Evolutionary conservation across 2,113 vertebrate genomes (phyloP).

Genomic region (Muscicapa adusta): DNA sequence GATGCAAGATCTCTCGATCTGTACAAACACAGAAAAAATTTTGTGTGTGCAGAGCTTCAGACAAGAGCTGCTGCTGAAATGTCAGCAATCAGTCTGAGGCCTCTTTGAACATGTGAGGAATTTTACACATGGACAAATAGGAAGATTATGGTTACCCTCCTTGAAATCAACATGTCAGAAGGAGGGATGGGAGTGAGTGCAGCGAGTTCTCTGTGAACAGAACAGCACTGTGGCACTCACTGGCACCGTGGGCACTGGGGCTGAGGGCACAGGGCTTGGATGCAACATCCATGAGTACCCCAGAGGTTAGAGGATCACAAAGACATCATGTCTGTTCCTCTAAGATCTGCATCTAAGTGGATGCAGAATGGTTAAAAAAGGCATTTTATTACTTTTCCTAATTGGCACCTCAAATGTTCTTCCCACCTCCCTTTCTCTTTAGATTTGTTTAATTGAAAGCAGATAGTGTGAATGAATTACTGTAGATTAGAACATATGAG

Average conservation of each 20-base stretch:
- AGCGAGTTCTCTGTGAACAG: neutral
- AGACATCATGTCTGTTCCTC: neutral
- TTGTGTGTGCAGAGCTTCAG: neutral
- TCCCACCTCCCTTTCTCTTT: neutral
- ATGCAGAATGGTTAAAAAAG: neutral
- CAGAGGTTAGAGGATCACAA: neutral
- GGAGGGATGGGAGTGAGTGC: neutral
- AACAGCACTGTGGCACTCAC: neutral
- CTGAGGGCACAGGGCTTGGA: neutral
- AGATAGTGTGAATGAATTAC: neutral
- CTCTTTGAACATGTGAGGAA: neutral
- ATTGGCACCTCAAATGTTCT: neutral
- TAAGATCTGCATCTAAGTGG: neutral
- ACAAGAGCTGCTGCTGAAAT: neutral
- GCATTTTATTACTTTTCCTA: neutral
- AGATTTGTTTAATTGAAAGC: neutral
- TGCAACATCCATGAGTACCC: fast-evolving
- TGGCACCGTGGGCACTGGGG: neutral
- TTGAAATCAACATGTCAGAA: neutral
- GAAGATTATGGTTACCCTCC: neutral
- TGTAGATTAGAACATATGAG: neutral
- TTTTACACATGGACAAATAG: neutral
- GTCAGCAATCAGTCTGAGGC: neutral
- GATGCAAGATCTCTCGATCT: neutral
- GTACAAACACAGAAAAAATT: neutral